These are phyloP conservation scores for Protonibea diacanthus DNA, from an alignment of 2,797 vertebrate genomes.

Conservation along the genomic window DNA sequence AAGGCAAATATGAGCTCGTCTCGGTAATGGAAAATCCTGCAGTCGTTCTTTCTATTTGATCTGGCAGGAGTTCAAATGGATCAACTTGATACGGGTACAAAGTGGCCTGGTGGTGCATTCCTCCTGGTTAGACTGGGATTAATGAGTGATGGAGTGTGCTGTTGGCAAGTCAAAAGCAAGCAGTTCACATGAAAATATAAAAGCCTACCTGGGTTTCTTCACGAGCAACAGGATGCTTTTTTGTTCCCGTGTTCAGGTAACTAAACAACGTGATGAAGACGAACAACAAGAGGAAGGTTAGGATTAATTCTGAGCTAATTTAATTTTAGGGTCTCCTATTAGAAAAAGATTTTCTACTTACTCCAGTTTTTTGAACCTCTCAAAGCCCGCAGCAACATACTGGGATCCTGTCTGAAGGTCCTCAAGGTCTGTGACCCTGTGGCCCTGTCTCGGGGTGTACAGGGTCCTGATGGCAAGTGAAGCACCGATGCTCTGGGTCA, in stretches of 20 bases:
- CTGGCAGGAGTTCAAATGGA: slow-evolving; percentile 32
- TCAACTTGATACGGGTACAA: slow-evolving; percentile 9
- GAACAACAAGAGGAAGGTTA: not conserved
- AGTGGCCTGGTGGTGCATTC: slow-evolving; percentile 50
- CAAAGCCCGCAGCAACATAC: slow-evolving; percentile 93
- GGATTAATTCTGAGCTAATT: not conserved
- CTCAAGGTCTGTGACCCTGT: slow-evolving; percentile 81
- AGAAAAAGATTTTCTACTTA: slow-evolving; percentile 80
- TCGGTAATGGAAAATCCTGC: slow-evolving; percentile 37
- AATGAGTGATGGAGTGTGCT: slow-evolving; percentile 71
- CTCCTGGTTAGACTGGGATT: slow-evolving; percentile 63
- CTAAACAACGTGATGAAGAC: slow-evolving; percentile 70
- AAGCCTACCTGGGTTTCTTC: slow-evolving; percentile 81
- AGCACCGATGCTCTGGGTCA: slow-evolving; percentile 87
- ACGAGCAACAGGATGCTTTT: slow-evolving; percentile 64
- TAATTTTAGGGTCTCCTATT: not conserved
- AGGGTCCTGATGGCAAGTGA: slow-evolving; percentile 89
- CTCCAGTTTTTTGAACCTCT: slow-evolving; percentile 90
- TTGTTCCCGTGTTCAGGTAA: slow-evolving; percentile 79
- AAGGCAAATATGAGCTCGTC: slow-evolving; percentile 19
- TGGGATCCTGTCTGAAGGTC: slow-evolving; percentile 87
- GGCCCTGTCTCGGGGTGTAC: slow-evolving; percentile 88
- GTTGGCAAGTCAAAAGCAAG: slow-evolving; percentile 29
- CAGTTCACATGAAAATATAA: slow-evolving; percentile 29
- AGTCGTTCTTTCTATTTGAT: slow-evolving; percentile 44